Evolutionary conservation across 2,888 invertebrate genomes (phyloP), one percentile per base, ranked within the genome.

Genomic region (Epistrophe grossulariae): DNA sequence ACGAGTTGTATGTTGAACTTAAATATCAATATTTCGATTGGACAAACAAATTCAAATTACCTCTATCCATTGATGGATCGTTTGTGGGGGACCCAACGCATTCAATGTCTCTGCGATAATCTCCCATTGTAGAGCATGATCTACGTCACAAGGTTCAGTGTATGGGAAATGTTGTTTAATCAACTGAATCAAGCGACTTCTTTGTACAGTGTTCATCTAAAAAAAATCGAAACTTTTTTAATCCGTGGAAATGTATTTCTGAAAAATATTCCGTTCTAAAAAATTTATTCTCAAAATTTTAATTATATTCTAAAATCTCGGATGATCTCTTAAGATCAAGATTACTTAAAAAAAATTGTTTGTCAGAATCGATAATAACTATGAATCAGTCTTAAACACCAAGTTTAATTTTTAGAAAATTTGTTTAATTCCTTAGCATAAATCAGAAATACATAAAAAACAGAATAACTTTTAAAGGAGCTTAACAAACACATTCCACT

Each of bases 91-190:
- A 9, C 74, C 74, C n/a, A 74, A 52, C 0, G 48, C 45, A 64
- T 74, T 74, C 24, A 74, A 52, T 13, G 50, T 64, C 17, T 74
- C 50, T 9, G 62, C 43, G 7, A 74, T 62, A 17, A 62, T 62
- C 35, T 74, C 74, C 74, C 74, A 74, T 64, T 74, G 62, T 24
- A 45, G 48, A 1, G 52, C 48, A 10, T 50, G 38, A 13, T 62
- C 74, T 7, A 28, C 60, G n/a, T 50, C 50, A 8, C 50, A 62
- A 2, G 62, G 62, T 40, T 64, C 38, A 2, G 60, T 62, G 10
- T 64, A 52, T 28, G 74, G 74, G 9, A 74, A 62, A 28, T 74
- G 52, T 28, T 74, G 50, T 40, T 74, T 74, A 17, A 74, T 64
- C 40, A 74, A 40, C 31, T 64, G 62, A 52, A 74, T 50, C 38